Conservation (phyloP, 2,888 invertebrate genomes). For the Nymphalis polychloros region DNA sequence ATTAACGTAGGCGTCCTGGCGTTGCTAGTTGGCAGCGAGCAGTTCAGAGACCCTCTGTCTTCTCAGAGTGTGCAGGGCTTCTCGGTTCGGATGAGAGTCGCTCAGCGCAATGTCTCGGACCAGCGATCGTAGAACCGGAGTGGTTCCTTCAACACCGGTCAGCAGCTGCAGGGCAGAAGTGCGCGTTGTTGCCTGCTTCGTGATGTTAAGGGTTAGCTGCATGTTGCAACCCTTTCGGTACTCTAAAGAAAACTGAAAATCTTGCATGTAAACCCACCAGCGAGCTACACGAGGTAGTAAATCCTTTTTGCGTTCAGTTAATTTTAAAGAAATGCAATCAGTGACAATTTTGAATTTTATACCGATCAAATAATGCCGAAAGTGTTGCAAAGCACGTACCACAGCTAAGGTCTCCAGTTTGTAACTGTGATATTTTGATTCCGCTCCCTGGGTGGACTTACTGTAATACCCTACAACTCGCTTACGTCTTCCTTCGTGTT, state of each 20-base stretch:
- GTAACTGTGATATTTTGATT: constrained; percentile 36
- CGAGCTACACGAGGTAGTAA: too few species aligned
- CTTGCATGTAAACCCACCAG: too few species aligned
- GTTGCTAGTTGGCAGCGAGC: constrained; percentile 17
- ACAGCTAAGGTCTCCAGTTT: constrained; percentile 40
- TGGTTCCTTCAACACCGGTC: constrained; percentile 32
- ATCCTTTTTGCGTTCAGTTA: too few species aligned
- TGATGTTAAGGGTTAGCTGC: constrained; percentile 45
- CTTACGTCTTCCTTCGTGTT: constrained; percentile 13
- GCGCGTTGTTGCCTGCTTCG: constrained; percentile 42
- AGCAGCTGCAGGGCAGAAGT: constrained; percentile 31
- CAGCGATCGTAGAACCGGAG: constrained; percentile 29
- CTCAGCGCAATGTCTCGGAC: constrained; percentile 35
- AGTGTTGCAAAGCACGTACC: constrained; percentile 37
- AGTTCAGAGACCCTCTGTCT: too few species aligned
- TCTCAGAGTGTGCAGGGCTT: constrained; percentile 24
- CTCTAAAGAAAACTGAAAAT: constrained; percentile 30
- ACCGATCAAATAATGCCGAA: constrained; percentile 39
- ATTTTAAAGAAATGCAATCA: too few species aligned
- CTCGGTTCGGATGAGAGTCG: constrained; percentile 14
- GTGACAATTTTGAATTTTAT: too few species aligned
- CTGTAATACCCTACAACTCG: constrained; percentile 37
- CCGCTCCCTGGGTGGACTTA: constrained; percentile 37
- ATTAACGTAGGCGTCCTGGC: constrained; percentile 37
- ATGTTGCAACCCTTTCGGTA: constrained; percentile 29